Evolutionary conservation across 2,797 vertebrate species (phyloP).

Genomic region (Amblyopsis hoosieri): DNA sequence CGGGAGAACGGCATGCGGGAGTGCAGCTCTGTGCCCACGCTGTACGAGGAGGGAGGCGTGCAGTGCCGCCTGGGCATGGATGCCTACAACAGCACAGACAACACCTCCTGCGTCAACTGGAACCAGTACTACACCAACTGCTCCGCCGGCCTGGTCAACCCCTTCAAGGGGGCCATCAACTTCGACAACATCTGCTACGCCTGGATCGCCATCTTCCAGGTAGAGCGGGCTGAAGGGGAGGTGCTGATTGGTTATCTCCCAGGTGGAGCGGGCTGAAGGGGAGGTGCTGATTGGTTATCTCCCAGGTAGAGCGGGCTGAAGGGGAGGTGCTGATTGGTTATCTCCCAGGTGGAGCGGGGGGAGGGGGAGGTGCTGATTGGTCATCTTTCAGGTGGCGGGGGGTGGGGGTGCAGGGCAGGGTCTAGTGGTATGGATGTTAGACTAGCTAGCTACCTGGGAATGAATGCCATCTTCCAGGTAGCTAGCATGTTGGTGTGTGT

Average conservation of each 20-base stretch:
- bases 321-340: too few species aligned
- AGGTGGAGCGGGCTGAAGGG: too few species aligned
- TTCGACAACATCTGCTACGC: conserved; percentile 98
- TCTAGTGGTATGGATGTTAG: too few species aligned
- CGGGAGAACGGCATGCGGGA: conserved; percentile 92
- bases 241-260: too few species aligned
- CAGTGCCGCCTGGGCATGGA: conserved; percentile 88
- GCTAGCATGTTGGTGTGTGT: too few species aligned
- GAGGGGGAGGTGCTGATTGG: too few species aligned
- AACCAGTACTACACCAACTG: conserved; percentile 98
- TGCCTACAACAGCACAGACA: conserved; percentile 92
- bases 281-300: too few species aligned
- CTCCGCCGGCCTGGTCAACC: conserved; percentile 88
- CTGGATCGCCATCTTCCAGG: conserved; percentile 99
- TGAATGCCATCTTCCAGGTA: conserved; percentile 79
- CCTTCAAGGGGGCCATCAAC: conserved; percentile 98
- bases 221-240: conserved; percentile 37
- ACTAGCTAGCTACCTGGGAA: too few species aligned
- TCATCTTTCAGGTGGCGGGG: too few species aligned
- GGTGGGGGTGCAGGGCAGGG: too few species aligned
- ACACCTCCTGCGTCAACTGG: conserved; percentile 96
- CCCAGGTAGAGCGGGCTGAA: too few species aligned
- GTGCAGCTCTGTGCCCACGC: conserved; percentile 84
- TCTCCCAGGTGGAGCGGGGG: too few species aligned
- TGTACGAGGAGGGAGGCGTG: conserved; percentile 84